Base-by-base conservation (phyloP, 1,140 invertebrate species). In the Leptinotarsa defecta region DNA sequence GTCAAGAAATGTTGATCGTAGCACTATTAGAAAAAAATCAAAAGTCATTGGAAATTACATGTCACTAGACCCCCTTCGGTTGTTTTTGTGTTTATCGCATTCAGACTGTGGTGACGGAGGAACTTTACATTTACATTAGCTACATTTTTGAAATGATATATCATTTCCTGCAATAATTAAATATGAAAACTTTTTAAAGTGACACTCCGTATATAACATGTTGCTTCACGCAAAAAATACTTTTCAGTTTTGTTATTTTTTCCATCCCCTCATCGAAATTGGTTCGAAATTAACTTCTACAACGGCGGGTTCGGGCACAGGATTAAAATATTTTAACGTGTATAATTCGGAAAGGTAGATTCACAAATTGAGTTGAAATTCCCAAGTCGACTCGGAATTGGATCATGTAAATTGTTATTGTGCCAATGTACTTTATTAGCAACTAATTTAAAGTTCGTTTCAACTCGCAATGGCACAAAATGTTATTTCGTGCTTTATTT, bases 371-470 rank as follows among this genome's bases (percentile, higher is more conserved):
- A 71, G 69, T 71, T 61, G 24, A 19, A 71, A 57, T 71, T 71
- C 69, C 69, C 48, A 71, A 71, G 48, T 71, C 19, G 48, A 19
- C 5, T 19, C 69, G 19, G n/a, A 71, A 71, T 71, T 71, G 48
- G 69, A 71, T 71, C 48, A 71, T 71, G 69, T 71, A 71, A 71
- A 71, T 71, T 71, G 49, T 71, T 71, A 71, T 71, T 71, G 69
- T 71, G 69, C 69, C 19, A 71, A 71, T 57, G 69, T 71, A 71
- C 48, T 71, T 71, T 52, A 71, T 71, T 57, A 71, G 17, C 22
- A 71, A 71, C 69, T 71, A 71, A 71, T 71, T 71, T 71, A 71
- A 71, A 71, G 34, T 71, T 71, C 49, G 22, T 43, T 49, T 61
- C 13, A 48, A 71, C 19, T 48, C 6, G 68, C 43, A 71, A 22